These are phyloP conservation scores for Nematopogon swammerdamellus DNA, from an alignment of 2,888 invertebrate species.

Conservation along the genomic window DNA sequence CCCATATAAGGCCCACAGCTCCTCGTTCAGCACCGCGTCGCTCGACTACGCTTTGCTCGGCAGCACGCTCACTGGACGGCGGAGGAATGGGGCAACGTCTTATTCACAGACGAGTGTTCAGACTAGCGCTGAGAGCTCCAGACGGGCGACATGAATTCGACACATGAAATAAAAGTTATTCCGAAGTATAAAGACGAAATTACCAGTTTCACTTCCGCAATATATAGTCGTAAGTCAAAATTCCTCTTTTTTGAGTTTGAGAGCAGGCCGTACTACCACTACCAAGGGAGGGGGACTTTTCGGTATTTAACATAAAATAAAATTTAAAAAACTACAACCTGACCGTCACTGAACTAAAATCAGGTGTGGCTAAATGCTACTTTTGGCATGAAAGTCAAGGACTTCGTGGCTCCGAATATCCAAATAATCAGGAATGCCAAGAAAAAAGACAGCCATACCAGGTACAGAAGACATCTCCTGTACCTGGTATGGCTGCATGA, in stretches of 20 bases:
- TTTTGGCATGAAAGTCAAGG: slow-evolving; percentile 6
- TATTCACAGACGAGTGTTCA: neutral
- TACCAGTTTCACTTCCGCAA: no score
- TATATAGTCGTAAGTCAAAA: no score
- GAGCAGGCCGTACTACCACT: no score
- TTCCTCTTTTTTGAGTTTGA: no score
- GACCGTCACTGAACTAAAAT: no score
- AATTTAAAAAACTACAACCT: no score
- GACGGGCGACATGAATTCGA: neutral
- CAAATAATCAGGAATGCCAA: slow-evolving; percentile 6
- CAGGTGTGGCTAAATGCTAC: slow-evolving; percentile 4
- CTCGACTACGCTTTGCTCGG: neutral
- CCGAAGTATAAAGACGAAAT: no score
- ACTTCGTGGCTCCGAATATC: slow-evolving; percentile 4
- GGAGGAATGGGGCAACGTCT: neutral
- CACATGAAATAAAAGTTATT: no score
- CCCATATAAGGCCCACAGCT: neutral
- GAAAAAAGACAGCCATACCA: slow-evolving; percentile 1
- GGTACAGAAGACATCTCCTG: no score
- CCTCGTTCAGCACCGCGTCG: neutral
- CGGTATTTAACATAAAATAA: no score
- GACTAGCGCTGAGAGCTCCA: neutral
- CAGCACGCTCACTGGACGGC: neutral
- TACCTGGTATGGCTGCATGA: no score
- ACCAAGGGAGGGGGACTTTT: no score